phyloP scores from a whole-genome alignment of 2,113 vertebrate species.

The Neogobius melanostomus region DNA sequence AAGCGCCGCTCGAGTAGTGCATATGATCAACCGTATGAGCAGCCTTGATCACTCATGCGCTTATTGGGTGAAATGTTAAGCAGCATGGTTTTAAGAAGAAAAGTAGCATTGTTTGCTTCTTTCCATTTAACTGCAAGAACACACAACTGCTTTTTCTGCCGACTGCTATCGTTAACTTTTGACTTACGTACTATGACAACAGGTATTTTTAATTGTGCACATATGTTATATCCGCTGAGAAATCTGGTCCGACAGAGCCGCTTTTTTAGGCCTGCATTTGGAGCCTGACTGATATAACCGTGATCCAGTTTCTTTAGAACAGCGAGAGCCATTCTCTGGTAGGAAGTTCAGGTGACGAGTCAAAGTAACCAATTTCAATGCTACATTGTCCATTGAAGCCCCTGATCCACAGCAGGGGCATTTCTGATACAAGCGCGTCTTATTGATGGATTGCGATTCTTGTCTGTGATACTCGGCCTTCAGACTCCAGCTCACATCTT shows the following conservation, averaged over 20 bases:
- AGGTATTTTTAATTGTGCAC: no score
- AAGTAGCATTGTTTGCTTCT: no score
- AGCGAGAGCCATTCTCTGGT: constrained; percentile 37
- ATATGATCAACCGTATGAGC: no score
- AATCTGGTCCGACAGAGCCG: no score
- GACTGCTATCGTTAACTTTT: no score
- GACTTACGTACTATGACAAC: no score
- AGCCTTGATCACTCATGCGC: no score
- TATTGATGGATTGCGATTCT: constrained; percentile 69
- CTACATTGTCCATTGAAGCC: constrained; percentile 52
- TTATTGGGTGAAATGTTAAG: no score
- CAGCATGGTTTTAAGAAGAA: no score
- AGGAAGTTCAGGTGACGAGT: constrained; percentile 37
- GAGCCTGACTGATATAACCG: constrained; percentile 40
- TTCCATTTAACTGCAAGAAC: no score
- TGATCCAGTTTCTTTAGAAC: constrained; percentile 51
- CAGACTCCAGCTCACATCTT: constrained; percentile 42
- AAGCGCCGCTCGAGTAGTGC: constrained; percentile 10
- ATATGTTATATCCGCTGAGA: constrained; percentile 17
- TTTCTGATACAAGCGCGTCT: constrained; percentile 56
- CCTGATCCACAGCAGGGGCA: constrained; percentile 35
- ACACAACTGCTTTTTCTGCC: no score
- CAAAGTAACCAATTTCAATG: constrained; percentile 47
- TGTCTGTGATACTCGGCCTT: constrained; percentile 65
- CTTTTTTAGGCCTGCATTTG: constrained; percentile 18